Percentiles rank a stretch among this genome's conserved stretches.
phyloP scores from a whole-genome alignment of 2,888 invertebrate genomes.

The Bombylius major region DNA sequence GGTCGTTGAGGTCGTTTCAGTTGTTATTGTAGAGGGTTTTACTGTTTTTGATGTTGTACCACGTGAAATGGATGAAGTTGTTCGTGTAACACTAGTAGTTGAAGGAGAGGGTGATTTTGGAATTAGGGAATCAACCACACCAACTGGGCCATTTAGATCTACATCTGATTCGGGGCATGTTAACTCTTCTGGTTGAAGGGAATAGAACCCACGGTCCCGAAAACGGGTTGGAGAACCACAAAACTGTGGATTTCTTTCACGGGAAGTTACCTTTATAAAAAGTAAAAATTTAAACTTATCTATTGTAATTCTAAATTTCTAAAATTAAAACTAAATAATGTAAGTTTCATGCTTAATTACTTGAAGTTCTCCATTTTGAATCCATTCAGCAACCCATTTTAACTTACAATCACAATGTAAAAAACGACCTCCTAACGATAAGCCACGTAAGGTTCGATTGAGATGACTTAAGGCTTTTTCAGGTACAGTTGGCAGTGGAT shows the following conservation, averaged over 20 bases:
- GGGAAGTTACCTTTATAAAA: slow-evolving; percentile 51
- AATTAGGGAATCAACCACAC: slow-evolving; percentile 33
- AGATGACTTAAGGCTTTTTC: slow-evolving; percentile 64
- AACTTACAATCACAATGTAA: slow-evolving; percentile 79
- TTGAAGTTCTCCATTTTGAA: slow-evolving; percentile 73
- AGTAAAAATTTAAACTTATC: not conserved
- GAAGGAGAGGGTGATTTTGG: slow-evolving; percentile 31
- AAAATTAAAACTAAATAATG: not conserved
- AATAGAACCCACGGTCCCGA: slow-evolving; percentile 73
- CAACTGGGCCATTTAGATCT: slow-evolving; percentile 36
- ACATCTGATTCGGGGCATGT: slow-evolving; percentile 45
- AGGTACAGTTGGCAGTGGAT: slow-evolving; percentile 74
- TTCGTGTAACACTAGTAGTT: slow-evolving; percentile 24
- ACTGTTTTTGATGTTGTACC: slow-evolving; percentile 11
- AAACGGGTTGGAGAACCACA: slow-evolving; percentile 74
- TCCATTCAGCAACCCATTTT: slow-evolving; percentile 85
- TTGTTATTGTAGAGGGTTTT: slow-evolving; percentile 20
- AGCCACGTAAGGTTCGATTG: slow-evolving; percentile 68
- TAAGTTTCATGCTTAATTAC: slow-evolving; percentile 26
- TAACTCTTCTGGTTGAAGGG: slow-evolving; percentile 66
- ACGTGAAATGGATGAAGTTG: slow-evolving; percentile 18
- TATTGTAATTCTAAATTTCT: not conserved
- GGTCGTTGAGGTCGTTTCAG: slow-evolving; percentile 24
- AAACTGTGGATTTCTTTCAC: slow-evolving; percentile 85
- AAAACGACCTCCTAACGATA: slow-evolving; percentile 79